Evolutionary conservation across 2,113 vertebrate species (phyloP).

Genomic region (Actinemys pallida): DNA sequence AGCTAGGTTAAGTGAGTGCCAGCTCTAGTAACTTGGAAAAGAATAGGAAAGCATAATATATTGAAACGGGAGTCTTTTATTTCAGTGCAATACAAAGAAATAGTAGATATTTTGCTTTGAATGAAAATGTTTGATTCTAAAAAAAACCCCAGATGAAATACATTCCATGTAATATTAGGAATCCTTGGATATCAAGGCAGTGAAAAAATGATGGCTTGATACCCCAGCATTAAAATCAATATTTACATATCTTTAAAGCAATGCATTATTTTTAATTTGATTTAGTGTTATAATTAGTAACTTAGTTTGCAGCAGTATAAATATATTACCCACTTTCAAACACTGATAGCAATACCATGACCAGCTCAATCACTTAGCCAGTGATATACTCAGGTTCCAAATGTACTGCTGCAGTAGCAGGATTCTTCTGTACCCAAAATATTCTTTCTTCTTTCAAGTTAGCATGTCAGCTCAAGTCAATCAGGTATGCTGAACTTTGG

Average conservation of each 20-base stretch:
- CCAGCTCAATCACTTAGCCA: neutral
- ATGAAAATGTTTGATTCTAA: constrained; percentile 45
- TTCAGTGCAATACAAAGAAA: constrained; percentile 75
- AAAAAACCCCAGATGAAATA: constrained; percentile 40
- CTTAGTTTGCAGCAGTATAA: constrained; percentile 35
- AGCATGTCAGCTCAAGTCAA: neutral
- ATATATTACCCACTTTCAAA: neutral
- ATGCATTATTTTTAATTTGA: constrained; percentile 25
- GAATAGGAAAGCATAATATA: constrained; percentile 24
- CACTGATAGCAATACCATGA: neutral
- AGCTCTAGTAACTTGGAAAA: neutral
- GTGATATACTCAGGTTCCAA: neutral
- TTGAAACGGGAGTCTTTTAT: constrained; percentile 72
- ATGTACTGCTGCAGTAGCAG: neutral
- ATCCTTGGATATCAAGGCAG: constrained; percentile 63
- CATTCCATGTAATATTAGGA: constrained; percentile 33
- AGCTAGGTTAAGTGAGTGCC: neutral
- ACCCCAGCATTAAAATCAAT: constrained; percentile 57
- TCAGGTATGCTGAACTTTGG: constrained; percentile 45
- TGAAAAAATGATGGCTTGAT: constrained; percentile 34
- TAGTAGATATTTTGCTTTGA: constrained; percentile 38
- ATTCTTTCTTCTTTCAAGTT: neutral
- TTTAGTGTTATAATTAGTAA: constrained; percentile 39
- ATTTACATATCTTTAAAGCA: constrained; percentile 57
- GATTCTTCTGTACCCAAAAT: neutral